Percentiles rank a stretch among this genome's conserved stretches.
Evolutionary conservation across 2,888 invertebrate species (phyloP).

Genomic region (Acholoe squamosa): DNA sequence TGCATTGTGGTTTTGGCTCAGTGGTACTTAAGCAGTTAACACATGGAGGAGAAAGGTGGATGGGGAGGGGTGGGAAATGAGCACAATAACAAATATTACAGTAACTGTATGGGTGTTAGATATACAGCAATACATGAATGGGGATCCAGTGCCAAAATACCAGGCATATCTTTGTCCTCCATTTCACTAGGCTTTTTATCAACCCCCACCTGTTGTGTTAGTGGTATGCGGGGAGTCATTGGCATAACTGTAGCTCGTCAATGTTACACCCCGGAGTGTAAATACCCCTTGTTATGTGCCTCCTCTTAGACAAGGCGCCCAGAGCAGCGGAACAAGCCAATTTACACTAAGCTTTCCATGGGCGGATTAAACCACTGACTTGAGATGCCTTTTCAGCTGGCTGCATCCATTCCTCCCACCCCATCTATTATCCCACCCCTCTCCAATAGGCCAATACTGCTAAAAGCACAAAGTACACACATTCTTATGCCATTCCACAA

Average conservation of each 20-base stretch:
- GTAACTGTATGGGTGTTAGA: neutral
- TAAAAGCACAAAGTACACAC: neutral
- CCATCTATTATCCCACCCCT: neutral
- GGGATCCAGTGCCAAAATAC: conserved; percentile 20
- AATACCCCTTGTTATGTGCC: conserved; percentile 18
- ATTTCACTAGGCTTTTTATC: neutral
- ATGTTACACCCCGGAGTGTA: neutral
- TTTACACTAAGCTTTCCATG: conserved; percentile 46
- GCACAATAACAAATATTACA: conserved; percentile 29
- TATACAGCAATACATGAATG: neutral
- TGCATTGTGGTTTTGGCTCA: neutral
- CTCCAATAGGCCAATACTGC: neutral
- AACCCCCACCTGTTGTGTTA: neutral
- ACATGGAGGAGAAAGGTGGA: neutral
- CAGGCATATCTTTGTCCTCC: neutral
- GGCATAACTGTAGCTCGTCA: neutral
- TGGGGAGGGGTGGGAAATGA: neutral
- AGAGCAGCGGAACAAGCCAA: conserved; percentile 48
- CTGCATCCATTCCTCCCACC: neutral
- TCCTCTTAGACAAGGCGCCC: neutral
- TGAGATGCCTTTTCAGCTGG: conserved; percentile 15
- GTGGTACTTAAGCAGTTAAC: conserved; percentile 4
- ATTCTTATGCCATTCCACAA: neutral
- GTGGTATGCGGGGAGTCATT: neutral
- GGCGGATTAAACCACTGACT: conserved; percentile 40